A percentile compares a stretch with the other conserved stretches of the same genome.
phyloP scores from a whole-genome alignment of 2,113 vertebrate species.

The Hiodon tergisus region DNA sequence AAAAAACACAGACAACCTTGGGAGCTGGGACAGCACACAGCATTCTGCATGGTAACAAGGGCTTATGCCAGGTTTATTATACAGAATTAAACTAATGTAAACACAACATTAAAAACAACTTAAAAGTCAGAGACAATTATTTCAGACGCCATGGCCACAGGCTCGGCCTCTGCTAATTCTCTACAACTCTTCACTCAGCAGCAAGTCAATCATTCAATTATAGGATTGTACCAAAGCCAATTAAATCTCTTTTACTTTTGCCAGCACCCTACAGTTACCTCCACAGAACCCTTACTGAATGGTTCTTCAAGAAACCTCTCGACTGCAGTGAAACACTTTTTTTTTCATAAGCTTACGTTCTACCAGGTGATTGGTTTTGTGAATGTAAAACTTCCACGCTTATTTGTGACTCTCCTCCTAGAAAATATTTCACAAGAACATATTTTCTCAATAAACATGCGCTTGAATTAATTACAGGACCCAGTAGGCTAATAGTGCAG shows the following conservation, averaged over 20 bases:
- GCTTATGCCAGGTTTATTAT: too few species aligned
- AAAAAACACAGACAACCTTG: too few species aligned
- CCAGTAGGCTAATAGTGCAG: too few species aligned
- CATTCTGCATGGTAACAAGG: too few species aligned
- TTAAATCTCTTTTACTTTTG: slow-evolving; percentile 15
- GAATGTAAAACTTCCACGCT: not conserved
- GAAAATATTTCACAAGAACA: not conserved
- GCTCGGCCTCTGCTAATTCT: slow-evolving; percentile 29
- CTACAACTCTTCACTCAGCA: slow-evolving; percentile 10
- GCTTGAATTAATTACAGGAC: too few species aligned
- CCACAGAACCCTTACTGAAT: not conserved
- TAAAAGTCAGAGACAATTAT: not conserved
- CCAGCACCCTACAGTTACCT: slow-evolving; percentile 4
- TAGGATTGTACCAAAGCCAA: slow-evolving; percentile 36
- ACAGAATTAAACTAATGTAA: not conserved
- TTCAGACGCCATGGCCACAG: not conserved
- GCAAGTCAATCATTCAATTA: slow-evolving; percentile 44
- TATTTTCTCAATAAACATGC: too few species aligned
- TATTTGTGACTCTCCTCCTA: not conserved
- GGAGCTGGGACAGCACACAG: too few species aligned
- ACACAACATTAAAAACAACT: not conserved
- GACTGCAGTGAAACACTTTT: not conserved
- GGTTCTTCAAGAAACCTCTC: not conserved
- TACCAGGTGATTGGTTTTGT: not conserved
- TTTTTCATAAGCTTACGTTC: not conserved